phyloP scores from a whole-genome alignment of 2,113 vertebrate species.

The Todiramphus saurophagus region DNA sequence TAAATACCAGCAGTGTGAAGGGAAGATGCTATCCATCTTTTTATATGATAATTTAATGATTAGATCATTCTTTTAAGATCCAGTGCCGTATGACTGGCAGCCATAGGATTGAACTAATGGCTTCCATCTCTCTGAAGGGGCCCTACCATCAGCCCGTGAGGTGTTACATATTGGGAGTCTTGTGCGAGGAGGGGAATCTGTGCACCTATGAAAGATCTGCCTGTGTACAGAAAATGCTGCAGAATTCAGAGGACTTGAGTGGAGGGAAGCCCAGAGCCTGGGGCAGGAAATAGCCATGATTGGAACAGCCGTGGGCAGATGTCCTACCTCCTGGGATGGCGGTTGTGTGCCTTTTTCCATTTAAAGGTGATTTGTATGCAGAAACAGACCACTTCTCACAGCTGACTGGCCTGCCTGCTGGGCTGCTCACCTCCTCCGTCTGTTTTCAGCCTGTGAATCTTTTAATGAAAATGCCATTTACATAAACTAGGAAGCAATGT shows the following conservation, averaged over 20 bases:
- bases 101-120: neutral
- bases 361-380: conserved; percentile 6
- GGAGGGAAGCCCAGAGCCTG: neutral
- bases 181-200: too few relatives aligned
- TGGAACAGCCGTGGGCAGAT: neutral
- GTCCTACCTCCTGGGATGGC: neutral
- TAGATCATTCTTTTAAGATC: neutral
- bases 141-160: neutral
- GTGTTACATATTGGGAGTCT: neutral
- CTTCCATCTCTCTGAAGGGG: neutral
- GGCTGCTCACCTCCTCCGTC: conserved; percentile 9
- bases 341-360: neutral
- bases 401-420: conserved; percentile 26
- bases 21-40: neutral
- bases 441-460: conserved; percentile 17
- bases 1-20: neutral
- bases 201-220: neutral
- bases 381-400: neutral
- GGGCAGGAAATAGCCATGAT: neutral
- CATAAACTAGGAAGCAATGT: neutral
- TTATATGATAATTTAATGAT: neutral
- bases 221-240: neutral
- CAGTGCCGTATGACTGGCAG: neutral
- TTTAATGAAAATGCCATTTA: conserved; percentile 1
- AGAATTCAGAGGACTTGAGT: neutral